These are phyloP conservation scores for Nothoprocta perdicaria DNA, from an alignment of 2,113 vertebrate genomes.

Conservation along the genomic window DNA sequence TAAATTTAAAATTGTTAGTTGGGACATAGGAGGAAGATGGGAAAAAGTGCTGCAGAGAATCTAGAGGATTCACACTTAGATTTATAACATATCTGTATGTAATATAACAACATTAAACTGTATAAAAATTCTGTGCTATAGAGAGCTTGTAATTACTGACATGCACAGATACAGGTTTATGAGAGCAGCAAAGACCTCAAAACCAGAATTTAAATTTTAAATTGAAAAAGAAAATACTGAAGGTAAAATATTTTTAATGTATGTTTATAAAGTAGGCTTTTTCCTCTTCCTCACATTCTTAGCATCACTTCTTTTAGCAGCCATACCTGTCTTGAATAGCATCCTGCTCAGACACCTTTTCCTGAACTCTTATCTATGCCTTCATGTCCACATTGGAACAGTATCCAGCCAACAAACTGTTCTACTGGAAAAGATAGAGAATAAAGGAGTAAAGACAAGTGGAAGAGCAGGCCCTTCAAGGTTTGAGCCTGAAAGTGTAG, in stretches of 20 bases:
- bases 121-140: neutral
- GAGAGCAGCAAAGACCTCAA: neutral
- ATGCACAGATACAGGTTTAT: neutral
- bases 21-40: neutral
- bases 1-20: no score
- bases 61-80: neutral
- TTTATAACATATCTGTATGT: neutral
- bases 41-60: neutral
- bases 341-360: neutral
- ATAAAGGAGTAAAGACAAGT: neutral
- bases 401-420: accelerated
- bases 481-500: neutral
- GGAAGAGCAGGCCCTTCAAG: neutral
- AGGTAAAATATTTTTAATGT: neutral
- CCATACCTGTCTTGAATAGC: neutral
- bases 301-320: neutral
- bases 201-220: neutral
- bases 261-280: neutral
- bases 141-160: neutral
- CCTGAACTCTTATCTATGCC: neutral
- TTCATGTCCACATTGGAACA: neutral
- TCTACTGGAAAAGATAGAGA: neutral
- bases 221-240: accelerated
- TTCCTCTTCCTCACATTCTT: neutral
- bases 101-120: neutral